Evolutionary conservation across 2,888 invertebrate genomes (phyloP).

Genomic region (Agrotis ipsilon): DNA sequence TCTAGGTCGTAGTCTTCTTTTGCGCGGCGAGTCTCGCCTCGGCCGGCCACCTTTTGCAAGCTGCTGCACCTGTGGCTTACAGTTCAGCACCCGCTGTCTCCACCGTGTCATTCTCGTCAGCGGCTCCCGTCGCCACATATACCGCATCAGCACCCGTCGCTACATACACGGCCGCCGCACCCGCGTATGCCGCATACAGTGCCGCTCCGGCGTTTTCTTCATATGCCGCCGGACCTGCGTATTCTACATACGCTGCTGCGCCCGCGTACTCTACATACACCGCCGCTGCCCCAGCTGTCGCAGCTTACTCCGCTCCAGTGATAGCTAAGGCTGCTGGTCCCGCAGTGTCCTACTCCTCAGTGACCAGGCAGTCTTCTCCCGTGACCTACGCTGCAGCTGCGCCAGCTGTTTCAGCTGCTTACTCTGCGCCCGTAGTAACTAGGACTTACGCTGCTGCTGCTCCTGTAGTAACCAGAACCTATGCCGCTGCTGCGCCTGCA

Average conservation of each 20-base stretch:
- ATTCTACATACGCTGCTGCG: constrained; percentile 61
- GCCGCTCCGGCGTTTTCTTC: background rate
- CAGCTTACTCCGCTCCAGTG: constrained; percentile 74
- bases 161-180: constrained; percentile 47
- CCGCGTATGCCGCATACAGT: constrained; percentile 34
- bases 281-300: constrained; percentile 85
- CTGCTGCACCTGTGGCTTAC: constrained; percentile 80
- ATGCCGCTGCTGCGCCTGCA: constrained; percentile 61
- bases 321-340: constrained; percentile 65
- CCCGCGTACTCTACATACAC: constrained; percentile 70
- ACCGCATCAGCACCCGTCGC: constrained; percentile 58
- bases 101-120: constrained; percentile 48
- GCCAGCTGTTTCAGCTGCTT: constrained; percentile 82
- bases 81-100: constrained; percentile 65
- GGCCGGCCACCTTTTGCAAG: constrained; percentile 91
- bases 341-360: constrained; percentile 63
- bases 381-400: constrained; percentile 73
- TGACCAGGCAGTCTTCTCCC: constrained; percentile 74
- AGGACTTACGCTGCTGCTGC: constrained; percentile 73
- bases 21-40: constrained; percentile 91
- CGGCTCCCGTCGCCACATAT: constrained; percentile 60
- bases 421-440: constrained; percentile 74
- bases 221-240: constrained; percentile 7
- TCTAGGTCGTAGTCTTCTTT: constrained; percentile 89
- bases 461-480: constrained; percentile 78